Percentiles rank a stretch among this genome's conserved stretches.
Conservation (phyloP, 2,113 vertebrate genomes). For the Carlito syrichta region DNA sequence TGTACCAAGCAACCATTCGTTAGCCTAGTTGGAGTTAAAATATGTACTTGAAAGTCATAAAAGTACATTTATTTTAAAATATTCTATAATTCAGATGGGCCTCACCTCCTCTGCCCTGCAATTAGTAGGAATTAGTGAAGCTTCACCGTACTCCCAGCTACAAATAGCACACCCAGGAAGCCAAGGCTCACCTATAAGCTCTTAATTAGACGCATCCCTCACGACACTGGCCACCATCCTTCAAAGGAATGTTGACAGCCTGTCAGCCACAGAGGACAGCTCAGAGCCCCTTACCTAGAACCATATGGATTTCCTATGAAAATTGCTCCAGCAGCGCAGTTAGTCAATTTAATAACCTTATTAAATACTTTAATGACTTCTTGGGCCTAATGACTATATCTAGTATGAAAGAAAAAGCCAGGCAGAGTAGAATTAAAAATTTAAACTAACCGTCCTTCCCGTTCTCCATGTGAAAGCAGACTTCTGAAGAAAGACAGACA, state of each 20-base stretch:
- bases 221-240: constrained; percentile 35
- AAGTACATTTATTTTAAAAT: constrained; percentile 72
- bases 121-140: constrained; percentile 72
- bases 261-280: constrained; percentile 55
- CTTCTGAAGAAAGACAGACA: background rate
- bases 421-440: constrained; percentile 69
- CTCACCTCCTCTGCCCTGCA: constrained; percentile 8
- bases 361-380: constrained; percentile 76
- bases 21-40: constrained; percentile 65
- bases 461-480: background rate
- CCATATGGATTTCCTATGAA: constrained; percentile 70
- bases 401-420: constrained; percentile 23
- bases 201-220: constrained; percentile 66
- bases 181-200: constrained; percentile 52
- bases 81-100: constrained; percentile 45
- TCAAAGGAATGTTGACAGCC: constrained; percentile 56
- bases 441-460: constrained; percentile 57
- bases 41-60: constrained; percentile 55
- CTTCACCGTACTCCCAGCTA: constrained; percentile 53
- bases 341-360: constrained; percentile 77
- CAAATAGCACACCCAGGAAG: background rate
- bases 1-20: constrained; percentile 50
- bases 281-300: constrained; percentile 24
- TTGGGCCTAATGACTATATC: constrained; percentile 61
- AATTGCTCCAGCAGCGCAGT: constrained; percentile 64